phyloP scores from a whole-genome alignment of 1,140 invertebrate genomes.

The Drosophila sp. region DNA sequence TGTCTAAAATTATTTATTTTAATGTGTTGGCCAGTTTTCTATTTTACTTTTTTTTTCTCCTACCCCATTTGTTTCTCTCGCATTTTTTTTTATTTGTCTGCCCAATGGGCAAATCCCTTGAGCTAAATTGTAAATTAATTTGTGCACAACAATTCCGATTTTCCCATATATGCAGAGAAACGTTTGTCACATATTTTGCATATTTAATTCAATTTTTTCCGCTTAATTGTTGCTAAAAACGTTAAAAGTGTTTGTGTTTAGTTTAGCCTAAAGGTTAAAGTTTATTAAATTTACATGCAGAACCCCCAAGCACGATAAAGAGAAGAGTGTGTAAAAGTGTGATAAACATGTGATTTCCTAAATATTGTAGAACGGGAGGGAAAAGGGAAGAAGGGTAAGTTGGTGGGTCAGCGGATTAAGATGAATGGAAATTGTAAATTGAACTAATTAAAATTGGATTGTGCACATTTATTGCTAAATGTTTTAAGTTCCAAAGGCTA shows the following conservation, averaged over 20 bases:
- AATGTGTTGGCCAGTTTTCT: conserved; percentile 23
- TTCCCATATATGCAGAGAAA: conserved; percentile 34
- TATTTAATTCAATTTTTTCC: conserved; percentile 47
- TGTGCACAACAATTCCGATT: conserved; percentile 48
- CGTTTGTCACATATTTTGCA: conserved; percentile 58
- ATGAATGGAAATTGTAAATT: conserved; percentile 4
- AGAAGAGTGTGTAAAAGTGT: not conserved
- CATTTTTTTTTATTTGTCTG: not conserved
- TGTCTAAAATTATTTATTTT: conserved; percentile 48
- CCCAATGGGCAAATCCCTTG: conserved; percentile 37
- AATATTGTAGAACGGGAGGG: not conserved
- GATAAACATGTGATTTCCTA: conserved; percentile 9
- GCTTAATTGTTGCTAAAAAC: conserved; percentile 13
- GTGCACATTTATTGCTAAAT: conserved; percentile 1
- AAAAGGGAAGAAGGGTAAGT: not conserved
- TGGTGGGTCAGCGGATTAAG: not conserved
- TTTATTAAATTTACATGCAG: conserved; percentile 34
- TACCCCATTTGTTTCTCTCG: not conserved
- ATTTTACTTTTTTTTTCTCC: conserved; percentile 12
- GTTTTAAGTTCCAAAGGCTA: not conserved
- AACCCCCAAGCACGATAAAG: not conserved
- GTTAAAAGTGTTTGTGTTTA: conserved; percentile 18
- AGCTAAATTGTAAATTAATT: conserved; percentile 65
- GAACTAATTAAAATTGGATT: conserved; percentile 12
- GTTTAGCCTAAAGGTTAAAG: not conserved